Evolutionary conservation across 1,140 invertebrate genomes (phyloP), one percentile per base, ranked within the genome.

Genomic region (Meloidogyne floridensis): DNA sequence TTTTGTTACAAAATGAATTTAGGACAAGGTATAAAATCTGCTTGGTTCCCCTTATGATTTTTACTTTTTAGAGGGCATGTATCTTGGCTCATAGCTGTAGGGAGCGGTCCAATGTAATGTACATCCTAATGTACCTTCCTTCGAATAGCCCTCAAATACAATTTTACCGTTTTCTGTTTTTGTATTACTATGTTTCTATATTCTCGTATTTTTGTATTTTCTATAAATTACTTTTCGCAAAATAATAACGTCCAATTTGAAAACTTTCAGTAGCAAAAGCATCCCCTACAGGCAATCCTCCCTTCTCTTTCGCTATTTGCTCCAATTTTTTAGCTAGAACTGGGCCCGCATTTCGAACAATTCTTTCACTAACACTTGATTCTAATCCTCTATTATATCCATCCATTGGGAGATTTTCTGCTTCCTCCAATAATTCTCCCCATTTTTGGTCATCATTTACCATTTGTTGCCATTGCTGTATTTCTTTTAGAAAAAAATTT

Each of bases 381-480:
- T 11, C 18, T 47, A 10, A 32, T 79, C 32, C 47, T 43, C 10
- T 53, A 51, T 69, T 56, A 43, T n/a, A 56, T 47, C 59, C 20
- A 65, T 71, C 13, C 7, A n/a, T n/a, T 65, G 59, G n/a, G 6
- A 65, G n/a, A 65, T 65, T 65, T 18, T 72, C 77, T 13, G 18
- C 20, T 79, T 71, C 77, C 9, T 69, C 77, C 0, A 51, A 11
- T 20, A 79, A 51, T 53, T 69, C 77, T 20, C 43, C 43, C 20
- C 54, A 79, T 11, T 20, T 79, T 79, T 79, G 77, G 42, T 69
- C 51, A 11, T 65, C 54, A 32, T 65, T 51, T 51, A 79, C 11
- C 53, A 51, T 72, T 51, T 71, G 54, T 18, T 71, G 65, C 77
- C 77, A 79, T 65, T 79, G 77, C 77, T 65, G 65, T 20, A 79